Base-by-base conservation (phyloP, 2,797 vertebrate genomes). In the Anguilla pacifica region DNA sequence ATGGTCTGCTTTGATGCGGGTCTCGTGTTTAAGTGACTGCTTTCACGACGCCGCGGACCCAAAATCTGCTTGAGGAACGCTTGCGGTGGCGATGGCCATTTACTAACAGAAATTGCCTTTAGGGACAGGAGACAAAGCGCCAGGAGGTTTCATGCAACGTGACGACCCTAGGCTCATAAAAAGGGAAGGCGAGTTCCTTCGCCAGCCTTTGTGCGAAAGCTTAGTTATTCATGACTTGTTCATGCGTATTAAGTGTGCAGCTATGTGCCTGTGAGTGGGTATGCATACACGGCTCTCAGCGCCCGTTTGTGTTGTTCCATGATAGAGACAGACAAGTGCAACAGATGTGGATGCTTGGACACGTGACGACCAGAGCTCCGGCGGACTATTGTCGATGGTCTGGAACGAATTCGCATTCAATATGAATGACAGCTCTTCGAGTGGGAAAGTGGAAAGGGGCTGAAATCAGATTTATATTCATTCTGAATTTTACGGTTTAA, bases 331-430 rank as follows among this genome's bases (percentile, higher is more conserved):
- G 88, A 89, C 92, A 90, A 79, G 89, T 43, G 86, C 55, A 91
- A 89, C 93, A 92, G 91, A 92, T 93, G 92, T 88, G 91, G 51
- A 86, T 64, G 83, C 86, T 90, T 70, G 61, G 88, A 85, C 81
- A 67, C 59, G 43, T 82, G 89, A 83, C 59, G 88, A 86, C 53
- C 86, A 90, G 84, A 31, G 85, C 89, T 86, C 87, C 0, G 55
- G 49, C 88, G 53, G 43, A 79, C 87, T 59, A 79, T 92, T 93
- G 91, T 88, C 39, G 77, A 87, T 64, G 86, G 49, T 90, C 6
- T 87, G 87, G 92, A 93, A 94, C 92, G 88, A 93, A 94, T 92
- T 90, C 86, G 89, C 86, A 89, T 83, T 49, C 31, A 72, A 67
- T 85, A 15, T 87, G 3, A 83, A 74, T 86, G 79, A 83, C 70